These are phyloP conservation scores for Gastracanthus pulcherrimus DNA, from an alignment of 2,888 invertebrate species.

Conservation along the genomic window DNA sequence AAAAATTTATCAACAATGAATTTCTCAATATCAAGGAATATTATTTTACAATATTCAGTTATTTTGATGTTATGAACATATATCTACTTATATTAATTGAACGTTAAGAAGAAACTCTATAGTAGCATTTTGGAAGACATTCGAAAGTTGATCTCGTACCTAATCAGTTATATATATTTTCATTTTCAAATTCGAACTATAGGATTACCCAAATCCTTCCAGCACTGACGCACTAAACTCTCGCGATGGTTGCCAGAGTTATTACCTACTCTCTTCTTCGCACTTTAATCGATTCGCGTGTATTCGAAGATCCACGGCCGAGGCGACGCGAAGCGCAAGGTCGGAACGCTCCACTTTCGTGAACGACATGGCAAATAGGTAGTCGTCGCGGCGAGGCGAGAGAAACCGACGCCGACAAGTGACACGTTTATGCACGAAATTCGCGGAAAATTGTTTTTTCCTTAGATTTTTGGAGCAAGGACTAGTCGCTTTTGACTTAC, in stretches of 20 bases:
- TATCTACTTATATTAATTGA: no score
- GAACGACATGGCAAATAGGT: conserved; percentile 46
- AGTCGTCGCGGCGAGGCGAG: no score
- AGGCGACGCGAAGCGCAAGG: conserved; percentile 31
- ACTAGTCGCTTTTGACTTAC: no score
- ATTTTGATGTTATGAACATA: no score
- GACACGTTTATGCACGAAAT: neutral
- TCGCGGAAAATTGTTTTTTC: neutral
- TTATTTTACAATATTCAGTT: no score
- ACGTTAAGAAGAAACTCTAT: no score
- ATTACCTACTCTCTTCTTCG: neutral
- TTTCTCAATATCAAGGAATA: no score
- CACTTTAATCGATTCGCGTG: conserved; percentile 9
- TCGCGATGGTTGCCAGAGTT: neutral
- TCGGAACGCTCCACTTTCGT: conserved; percentile 49
- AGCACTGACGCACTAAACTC: neutral
- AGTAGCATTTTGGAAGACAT: no score
- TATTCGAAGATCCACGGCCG: neutral
- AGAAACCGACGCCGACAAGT: neutral
- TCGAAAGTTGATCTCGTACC: no score
- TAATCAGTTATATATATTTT: no score
- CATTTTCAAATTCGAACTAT: no score
- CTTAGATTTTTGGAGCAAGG: neutral
- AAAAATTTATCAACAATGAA: no score
- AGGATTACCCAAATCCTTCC: neutral